Base-by-base conservation (phyloP, 2,888 invertebrate species). In the Allolobophora icterica region DNA sequence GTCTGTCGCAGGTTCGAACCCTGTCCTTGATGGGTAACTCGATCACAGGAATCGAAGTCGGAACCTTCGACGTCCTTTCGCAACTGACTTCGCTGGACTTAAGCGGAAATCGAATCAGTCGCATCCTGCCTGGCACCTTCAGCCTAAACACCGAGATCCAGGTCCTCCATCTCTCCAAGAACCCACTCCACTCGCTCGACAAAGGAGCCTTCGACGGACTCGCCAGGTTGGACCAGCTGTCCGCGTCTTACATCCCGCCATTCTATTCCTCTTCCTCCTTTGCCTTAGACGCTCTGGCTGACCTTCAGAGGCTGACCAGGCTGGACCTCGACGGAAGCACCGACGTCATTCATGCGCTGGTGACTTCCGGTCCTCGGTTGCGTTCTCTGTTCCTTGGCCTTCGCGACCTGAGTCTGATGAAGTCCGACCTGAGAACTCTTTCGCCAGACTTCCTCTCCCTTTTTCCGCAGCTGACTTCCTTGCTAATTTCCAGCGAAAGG, bases 401-500 rank as follows among this genome's bases (percentile, higher is more conserved):
- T 52, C 52, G 38, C n/a, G 58, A 90, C 21, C 90, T 90, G 30
- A 58, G 58, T 83, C 90, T 90, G 21, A 13, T 38, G 19, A 45
- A 90, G 38, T 90, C 71, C 19, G 71, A 45, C 38, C 52, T 90
- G 4, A 33, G 30, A 2, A 4, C 90, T 38, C 71, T 90, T 6
- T 30, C 52, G 34, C n/a, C 71, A 11, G 52, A 45, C 58, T 90
- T 90, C 38, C 83, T 34, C 90, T 58, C 58, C 34, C n/a, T 5
- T 33, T n/a, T 90, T 71, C 90, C 90, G 17, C n/a, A 34, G 19
- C 38, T 90, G 33, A 52, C n/a, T 33, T 42, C 58, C 3, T 24
- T 90, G 13, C 90, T 38, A 33, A 33, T 90, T 13, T 58, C 58
- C 2, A 52, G 90, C 58, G 38, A 45, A 19, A 98, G 91, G 96